phyloP scores from a whole-genome alignment of 2,888 invertebrate species.

The Tipula helvola region DNA sequence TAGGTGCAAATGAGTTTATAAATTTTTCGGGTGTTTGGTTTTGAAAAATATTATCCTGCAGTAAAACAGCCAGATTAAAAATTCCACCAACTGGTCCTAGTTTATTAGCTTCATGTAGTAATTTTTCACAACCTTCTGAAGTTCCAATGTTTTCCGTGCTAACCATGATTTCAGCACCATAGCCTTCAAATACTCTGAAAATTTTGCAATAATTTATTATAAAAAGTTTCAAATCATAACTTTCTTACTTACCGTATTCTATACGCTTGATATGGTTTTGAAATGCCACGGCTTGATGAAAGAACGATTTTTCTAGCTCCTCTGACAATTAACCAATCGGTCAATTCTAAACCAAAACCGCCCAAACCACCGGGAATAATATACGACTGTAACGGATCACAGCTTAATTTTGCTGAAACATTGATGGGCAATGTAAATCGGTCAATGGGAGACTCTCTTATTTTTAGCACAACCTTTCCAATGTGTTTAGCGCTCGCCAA shows the following conservation, averaged over 20 bases:
- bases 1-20: constrained; percentile 55
- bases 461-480: constrained; percentile 50
- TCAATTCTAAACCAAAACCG: constrained; percentile 82
- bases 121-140: constrained; percentile 49
- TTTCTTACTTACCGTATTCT: constrained; percentile 27
- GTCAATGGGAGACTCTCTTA: constrained; percentile 24
- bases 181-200: not conserved
- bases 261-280: constrained; percentile 69
- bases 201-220: too few species aligned
- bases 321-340: constrained; percentile 72
- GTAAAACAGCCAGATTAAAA: constrained; percentile 77
- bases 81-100: constrained; percentile 68
- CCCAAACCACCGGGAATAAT: constrained; percentile 72
- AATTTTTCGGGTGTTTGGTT: constrained; percentile 64
- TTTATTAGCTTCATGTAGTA: constrained; percentile 49
- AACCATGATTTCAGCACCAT: constrained; percentile 51
- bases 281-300: constrained; percentile 66
- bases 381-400: constrained; percentile 34
- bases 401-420: constrained; percentile 26
- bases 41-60: constrained; percentile 62
- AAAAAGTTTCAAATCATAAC: too few species aligned
- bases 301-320: constrained; percentile 69
- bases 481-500: constrained; percentile 64
- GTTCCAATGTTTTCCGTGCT: constrained; percentile 61
- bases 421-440: constrained; percentile 25